Evolutionary conservation across 2,113 vertebrate genomes (phyloP), one percentile per base, ranked within the genome.

Genomic region (Xiphophorus couchianus): DNA sequence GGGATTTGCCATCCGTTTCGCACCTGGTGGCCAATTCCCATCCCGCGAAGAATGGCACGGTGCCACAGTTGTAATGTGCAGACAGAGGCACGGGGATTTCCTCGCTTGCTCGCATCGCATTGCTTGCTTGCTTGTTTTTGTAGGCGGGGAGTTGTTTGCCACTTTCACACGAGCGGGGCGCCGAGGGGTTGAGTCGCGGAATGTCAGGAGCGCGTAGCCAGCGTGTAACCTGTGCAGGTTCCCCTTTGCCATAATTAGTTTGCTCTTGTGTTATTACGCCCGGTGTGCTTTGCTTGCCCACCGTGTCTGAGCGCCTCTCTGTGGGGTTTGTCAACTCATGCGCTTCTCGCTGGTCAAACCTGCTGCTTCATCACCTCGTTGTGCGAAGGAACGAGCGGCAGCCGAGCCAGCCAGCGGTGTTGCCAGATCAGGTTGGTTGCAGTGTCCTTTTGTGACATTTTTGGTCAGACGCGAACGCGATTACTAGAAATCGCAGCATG

Each of bases 301-400:
- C 33, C 28, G 31, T 78, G 42, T 48, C 76, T 1, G 77, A 29
- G 78, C 78, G 77, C 77, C 62, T 74, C 74, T 76, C 1, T 62
- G 37, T 72, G 89, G 51, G 51, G 69, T 91, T 85, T 88, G 88
- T 89, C 82, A 89, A 83, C 92, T 90, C 92, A 88, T 90, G 88
- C 88, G 91, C 90, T 84, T 88, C 80, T 79, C 39, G 77, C 88
- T 63, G 80, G 62, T 84, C 84, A 89, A 90, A 92, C 91, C 93
- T 93, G 92, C 92, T 93, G 93, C 90, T 94, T 90, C 93, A 93
- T 92, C 92, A 91, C 74, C 89, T 86, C 91, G 80, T 64, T 81
- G 90, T 78, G 88, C 44, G 77, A 62, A 80, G 88, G 86, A 91
- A 17, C 44, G 44, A 48, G 44, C 44, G 84, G 83, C 44, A 48